Percentiles rank a stretch among this genome's conserved stretches.
Conservation (phyloP, 2,888 invertebrate species). For the Drosophila austrosaltans region DNA sequence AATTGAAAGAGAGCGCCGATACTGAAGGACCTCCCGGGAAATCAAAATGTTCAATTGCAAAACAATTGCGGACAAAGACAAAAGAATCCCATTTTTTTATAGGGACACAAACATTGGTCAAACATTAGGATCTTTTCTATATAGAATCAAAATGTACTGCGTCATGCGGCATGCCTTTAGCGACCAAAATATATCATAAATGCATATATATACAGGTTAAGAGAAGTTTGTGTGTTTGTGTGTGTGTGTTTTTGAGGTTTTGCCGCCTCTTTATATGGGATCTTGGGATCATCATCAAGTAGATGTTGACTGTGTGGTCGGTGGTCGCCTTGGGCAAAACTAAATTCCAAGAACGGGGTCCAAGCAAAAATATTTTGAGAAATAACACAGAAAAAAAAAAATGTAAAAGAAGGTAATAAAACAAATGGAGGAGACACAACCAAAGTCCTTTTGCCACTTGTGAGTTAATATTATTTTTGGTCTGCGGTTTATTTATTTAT, state of each 20-base stretch:
- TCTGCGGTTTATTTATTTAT: constrained; percentile 42
- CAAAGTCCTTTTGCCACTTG: constrained; percentile 23
- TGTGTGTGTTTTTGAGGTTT: constrained; percentile 65
- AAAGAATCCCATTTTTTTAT: constrained; percentile 51
- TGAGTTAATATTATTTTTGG: constrained; percentile 22
- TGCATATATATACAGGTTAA: constrained; percentile 61
- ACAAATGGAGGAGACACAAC: constrained; percentile 32
- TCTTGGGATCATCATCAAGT: constrained; percentile 21
- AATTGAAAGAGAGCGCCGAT: constrained; percentile 25
- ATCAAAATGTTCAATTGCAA: constrained; percentile 68
- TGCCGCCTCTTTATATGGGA: constrained; percentile 57
- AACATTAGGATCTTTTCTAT: constrained; percentile 30
- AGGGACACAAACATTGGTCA: constrained; percentile 64
- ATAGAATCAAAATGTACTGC: constrained; percentile 53
- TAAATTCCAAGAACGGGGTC: constrained; percentile 61
- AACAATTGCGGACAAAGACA: constrained; percentile 69
- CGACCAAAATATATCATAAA: constrained; percentile 69
- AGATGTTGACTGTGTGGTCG: constrained; percentile 53
- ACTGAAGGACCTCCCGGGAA: constrained; percentile 67
- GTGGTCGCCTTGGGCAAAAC: constrained; percentile 51
- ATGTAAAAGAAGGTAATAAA: constrained; percentile 50
- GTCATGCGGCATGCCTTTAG: constrained; percentile 59
- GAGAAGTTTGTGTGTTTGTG: constrained; percentile 44
- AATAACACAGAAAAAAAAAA: constrained; percentile 55
- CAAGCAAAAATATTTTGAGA: constrained; percentile 75